Base-by-base conservation (phyloP, 2,797 vertebrate species). In the Premnoplex brunnescens region DNA sequence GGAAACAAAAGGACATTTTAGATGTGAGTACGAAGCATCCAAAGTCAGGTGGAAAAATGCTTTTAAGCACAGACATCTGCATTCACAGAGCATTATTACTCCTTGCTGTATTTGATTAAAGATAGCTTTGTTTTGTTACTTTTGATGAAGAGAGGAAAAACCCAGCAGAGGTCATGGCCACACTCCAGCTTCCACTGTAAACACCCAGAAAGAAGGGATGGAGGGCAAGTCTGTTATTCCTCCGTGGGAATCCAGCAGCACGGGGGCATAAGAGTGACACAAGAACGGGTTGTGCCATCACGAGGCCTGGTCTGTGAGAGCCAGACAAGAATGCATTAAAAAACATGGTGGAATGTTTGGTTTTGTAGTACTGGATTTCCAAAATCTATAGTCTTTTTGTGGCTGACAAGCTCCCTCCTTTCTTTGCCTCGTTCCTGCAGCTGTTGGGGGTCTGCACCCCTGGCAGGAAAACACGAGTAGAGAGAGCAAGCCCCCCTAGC, bases 401-500 rank as follows among this genome's bases (percentile, higher is more conserved):
- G 67, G 88, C 66, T 2, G 13, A 89, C 85, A 82, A 90, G 67
- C 59, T 92, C 30, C 1, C 52, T 93, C 91, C 84, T 87, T 95
- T 91, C 82, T 95, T 73, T 87, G 88, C 80, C 85, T 91, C 10
- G 1, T 51, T 84, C 72, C 83, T 62, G 74, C 91, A 94, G 94
- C 95, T 73, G 77, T 87, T 0, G 28, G 94, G 79, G 77, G 94
- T 91, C 96, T 85, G 95, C 93, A 95, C 83, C 80, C 89, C 90
- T 86, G 86, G 93, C 94, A 93, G 93, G 88, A 90, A 76, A 94
- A 97, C 91, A 95, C 5, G 34, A 95, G 91, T 19, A 88, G 26
- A 52, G 85, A 23, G 0, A 67, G 71, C 46, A 82, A 82, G 58
- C 63, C 48, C 82, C 74, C 58, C 87, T 51, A 81, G 83, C 83